Evolutionary conservation across 2,888 invertebrate genomes (phyloP), one percentile per base, ranked within the genome.

Genomic region (Synanthedon formicaeformis): DNA sequence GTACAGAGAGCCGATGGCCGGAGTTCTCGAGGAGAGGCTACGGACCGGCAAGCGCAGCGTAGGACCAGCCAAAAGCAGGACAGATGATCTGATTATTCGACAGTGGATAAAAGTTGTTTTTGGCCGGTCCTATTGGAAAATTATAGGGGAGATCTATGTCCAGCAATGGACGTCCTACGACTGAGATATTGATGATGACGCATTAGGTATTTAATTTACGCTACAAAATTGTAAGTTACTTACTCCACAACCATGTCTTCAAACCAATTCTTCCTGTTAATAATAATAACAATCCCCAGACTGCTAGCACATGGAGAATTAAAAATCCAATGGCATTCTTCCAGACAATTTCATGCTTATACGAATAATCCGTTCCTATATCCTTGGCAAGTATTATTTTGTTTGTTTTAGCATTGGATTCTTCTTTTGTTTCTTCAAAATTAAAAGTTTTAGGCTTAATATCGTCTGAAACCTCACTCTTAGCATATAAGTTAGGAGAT

Each of bases 291-390:
- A 78, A 2, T 45, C 90, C 90, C 71, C 88, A 88, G 13, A 88
- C 3, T 0, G 83, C 89, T 4, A 78, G 62, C 5, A 86, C n/a
- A 67, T 92, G 91, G 51, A 92, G 62, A 6, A 88, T 53, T 2
- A 89, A 56, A 58, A 90, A 89, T 16, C 88, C 89, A 34, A 89
- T 73, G 0, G 81, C 82, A 62, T 90, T 90, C 51, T 71, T 73
- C 90, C 90, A 90, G 3, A 89, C 89, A 34, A 89, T 81, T 60
- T 81, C 56, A 87, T 80, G 63, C 82, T 53, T 51, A 51, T 56
- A 50, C 41, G 51, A n/a, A 48, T 53, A 52, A 50, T 57, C 52
- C 11, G 50, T 50, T 34, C 50, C 50, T 50, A 50, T 50, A 40
- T 50, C n/a, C 14, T 50, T 50, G 6, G 50, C 50, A 8, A 34